A percentile compares a stretch with the other conserved stretches of the same genome.
Evolutionary conservation across 2,888 invertebrate genomes (phyloP).

Genomic region (Pristionchus arcanus): DNA sequence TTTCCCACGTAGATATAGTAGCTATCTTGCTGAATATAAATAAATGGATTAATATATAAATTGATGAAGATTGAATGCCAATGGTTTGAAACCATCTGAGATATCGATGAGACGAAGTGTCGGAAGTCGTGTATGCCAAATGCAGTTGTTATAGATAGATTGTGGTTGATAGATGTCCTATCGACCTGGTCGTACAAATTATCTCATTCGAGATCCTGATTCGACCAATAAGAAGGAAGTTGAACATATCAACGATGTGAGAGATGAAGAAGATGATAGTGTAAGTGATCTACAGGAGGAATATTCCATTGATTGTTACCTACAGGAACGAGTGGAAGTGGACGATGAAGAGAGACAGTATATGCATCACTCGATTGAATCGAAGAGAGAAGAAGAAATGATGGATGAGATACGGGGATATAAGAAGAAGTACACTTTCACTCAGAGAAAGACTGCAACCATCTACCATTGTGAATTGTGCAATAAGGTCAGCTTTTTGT

Average conservation of each 20-base stretch:
- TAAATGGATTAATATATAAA: background rate
- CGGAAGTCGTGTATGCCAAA: background rate
- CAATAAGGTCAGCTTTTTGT: conserved; percentile 58
- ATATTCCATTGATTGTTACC: background rate
- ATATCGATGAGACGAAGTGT: background rate
- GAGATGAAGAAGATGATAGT: background rate
- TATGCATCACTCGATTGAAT: background rate
- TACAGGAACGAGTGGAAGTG: conserved; percentile 31
- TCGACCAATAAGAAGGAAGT: background rate
- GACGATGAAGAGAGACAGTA: conserved; percentile 9
- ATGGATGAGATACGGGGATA: background rate
- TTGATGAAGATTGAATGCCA: background rate
- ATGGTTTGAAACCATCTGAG: background rate
- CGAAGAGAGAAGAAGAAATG: background rate
- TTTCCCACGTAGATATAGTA: background rate
- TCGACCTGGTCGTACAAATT: background rate
- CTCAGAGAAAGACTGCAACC: conserved; percentile 59
- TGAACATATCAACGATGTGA: background rate
- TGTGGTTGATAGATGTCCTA: background rate
- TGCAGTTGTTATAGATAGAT: background rate
- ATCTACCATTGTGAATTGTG: conserved; percentile 62
- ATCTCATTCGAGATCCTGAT: background rate
- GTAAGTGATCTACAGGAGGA: background rate
- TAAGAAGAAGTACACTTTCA: conserved; percentile 62
- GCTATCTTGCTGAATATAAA: background rate